phyloP scores from a whole-genome alignment of 2,888 invertebrate species.

The Ophioninae sp. region DNA sequence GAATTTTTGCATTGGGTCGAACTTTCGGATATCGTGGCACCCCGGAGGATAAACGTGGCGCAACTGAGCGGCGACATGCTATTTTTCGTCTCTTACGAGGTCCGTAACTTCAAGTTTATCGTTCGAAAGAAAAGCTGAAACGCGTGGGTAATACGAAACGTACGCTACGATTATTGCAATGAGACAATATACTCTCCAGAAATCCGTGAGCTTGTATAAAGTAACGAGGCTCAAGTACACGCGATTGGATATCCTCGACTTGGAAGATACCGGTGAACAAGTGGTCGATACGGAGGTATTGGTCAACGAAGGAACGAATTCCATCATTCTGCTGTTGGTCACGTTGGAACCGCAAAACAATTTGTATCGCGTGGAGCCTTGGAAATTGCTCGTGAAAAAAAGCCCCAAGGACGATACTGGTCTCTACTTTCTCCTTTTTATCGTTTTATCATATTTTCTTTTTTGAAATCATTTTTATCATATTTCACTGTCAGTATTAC shows the following conservation, averaged over 20 bases:
- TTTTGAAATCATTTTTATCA: not conserved
- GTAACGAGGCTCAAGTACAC: constrained; percentile 58
- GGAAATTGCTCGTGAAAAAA: constrained; percentile 65
- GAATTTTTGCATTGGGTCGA: constrained; percentile 70
- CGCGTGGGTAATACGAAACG: not conserved
- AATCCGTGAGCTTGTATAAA: constrained; percentile 67
- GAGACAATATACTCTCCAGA: constrained; percentile 56
- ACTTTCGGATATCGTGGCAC: constrained; percentile 64
- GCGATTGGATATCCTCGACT: constrained; percentile 51
- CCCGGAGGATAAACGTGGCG: constrained; percentile 62
- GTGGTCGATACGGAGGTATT: constrained; percentile 68
- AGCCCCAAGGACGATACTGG: constrained; percentile 18
- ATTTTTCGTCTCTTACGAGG: constrained; percentile 67
- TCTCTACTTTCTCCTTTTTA: not conserved
- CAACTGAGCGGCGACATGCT: constrained; percentile 68
- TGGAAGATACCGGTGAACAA: constrained; percentile 51
- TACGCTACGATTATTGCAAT: not conserved
- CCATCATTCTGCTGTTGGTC: constrained; percentile 66
- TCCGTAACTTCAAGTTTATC: constrained; percentile 54
- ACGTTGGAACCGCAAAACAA: constrained; percentile 45
- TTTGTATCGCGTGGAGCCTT: constrained; percentile 64
- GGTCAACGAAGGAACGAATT: constrained; percentile 40
- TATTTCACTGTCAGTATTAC: not conserved
- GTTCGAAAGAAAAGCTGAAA: not conserved
- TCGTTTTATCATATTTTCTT: not conserved